Base-by-base conservation (phyloP, 2,797 vertebrate species). In the Alauda arvensis region DNA sequence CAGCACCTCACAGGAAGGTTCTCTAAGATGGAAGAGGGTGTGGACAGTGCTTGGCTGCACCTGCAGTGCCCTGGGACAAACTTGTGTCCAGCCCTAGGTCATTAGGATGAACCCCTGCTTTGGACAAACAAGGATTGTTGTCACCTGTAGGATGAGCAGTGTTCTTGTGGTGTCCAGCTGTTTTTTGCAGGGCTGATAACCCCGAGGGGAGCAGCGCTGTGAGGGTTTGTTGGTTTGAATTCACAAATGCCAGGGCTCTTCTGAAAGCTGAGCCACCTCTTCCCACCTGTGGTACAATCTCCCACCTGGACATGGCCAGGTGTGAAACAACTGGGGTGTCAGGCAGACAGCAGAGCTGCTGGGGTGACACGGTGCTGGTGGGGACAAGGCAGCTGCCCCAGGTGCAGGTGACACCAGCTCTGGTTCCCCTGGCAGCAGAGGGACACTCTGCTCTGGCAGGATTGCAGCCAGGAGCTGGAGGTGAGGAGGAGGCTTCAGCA, bases 61-160 rank as follows among this genome's bases (percentile, higher is more conserved):
- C 19, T 20, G 19, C 5, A 29, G 29, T 23, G 0, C 4, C 0
- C 13, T 2, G 42, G 28, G 55, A 31, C 4, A 1, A 9, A 8
- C 3, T 20, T 3, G 11, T 9, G 56, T 43, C 28, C 10, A 10
- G 55, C 59, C 2, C 34, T 4, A 1, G 46, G 46, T 16, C 4
- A 0, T 29, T 20, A 6, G 52, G 70, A 3, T 25, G 60, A 23
- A 37, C 3, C 31, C 2, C 7, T 8, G 33, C 21, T 0, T 8
- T 8, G 53, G 63, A 8, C 37, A n/a, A 33, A 3, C 2, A 1
- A 0, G 0, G 28, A 1, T 26, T n/a, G 7, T 25, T 14, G 4
- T 6, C 63, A 3, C 9, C 62, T 12, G 0, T 10, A 10, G 14
- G 60, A 8, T 1, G 0, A 33, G 1, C 39, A 6, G 18, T 1